These are phyloP conservation scores for Mormyrus proboscirostris DNA, from an alignment of 2,797 vertebrate species.

Conservation along the genomic window DNA sequence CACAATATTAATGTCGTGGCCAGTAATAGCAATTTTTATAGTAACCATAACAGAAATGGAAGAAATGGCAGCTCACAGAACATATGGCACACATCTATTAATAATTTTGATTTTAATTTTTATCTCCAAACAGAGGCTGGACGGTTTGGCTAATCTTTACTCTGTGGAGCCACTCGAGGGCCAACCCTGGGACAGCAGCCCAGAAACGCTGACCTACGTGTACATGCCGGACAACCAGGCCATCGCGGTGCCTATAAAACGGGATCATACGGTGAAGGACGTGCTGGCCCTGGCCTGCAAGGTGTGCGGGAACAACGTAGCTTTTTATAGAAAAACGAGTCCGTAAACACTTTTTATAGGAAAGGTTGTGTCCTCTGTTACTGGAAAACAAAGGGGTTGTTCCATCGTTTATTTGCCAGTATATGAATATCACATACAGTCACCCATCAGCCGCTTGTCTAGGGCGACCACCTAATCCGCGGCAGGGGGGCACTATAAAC, in stretches of 20 bases:
- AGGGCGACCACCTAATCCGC: background rate
- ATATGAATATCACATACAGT: background rate
- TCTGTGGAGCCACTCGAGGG: constrained; percentile 66
- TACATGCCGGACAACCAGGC: constrained; percentile 70
- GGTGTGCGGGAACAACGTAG: constrained; percentile 52
- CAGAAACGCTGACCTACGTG: constrained; percentile 60
- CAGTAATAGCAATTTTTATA: background rate
- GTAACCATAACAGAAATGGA: background rate
- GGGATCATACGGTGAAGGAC: constrained; percentile 71
- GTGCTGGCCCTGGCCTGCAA: constrained; percentile 77
- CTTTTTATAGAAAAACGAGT: background rate
- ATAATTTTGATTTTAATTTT: constrained; percentile 17
- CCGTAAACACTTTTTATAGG: background rate
- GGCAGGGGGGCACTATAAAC: background rate
- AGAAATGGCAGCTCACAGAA: background rate
- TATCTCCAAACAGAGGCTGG: constrained; percentile 55
- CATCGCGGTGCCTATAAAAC: constrained; percentile 66
- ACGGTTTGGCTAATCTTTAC: constrained; percentile 65
- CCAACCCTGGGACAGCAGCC: constrained; percentile 56
- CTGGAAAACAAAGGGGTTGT: background rate
- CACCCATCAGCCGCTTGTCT: background rate
- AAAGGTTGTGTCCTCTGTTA: background rate
- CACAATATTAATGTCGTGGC: background rate
- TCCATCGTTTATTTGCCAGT: background rate
- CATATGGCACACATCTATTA: background rate